Evolutionary conservation across 2,797 vertebrate genomes (phyloP).

Genomic region (Rhodeus uyekii): DNA sequence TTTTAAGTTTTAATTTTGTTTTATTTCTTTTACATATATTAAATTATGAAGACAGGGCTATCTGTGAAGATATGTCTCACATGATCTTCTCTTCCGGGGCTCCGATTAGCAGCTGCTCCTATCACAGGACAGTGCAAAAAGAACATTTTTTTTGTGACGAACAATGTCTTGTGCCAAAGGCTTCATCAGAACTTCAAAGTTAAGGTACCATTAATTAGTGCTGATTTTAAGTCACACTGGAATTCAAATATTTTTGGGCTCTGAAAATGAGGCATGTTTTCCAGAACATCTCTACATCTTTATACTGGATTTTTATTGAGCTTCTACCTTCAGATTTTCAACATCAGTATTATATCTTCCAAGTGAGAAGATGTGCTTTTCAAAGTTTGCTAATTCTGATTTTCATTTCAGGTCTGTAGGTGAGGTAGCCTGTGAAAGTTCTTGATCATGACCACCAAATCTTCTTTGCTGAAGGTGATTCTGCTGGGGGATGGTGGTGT

Average conservation of each 20-base stretch:
- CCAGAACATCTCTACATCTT: neutral
- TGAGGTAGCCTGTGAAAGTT: neutral
- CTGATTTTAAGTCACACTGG: neutral
- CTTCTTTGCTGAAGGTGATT: slow-evolving; percentile 93
- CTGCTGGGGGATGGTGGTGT: slow-evolving; percentile 95
- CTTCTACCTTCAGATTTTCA: neutral
- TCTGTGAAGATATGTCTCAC: slow-evolving; percentile 2
- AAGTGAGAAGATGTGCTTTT: too few relatives aligned
- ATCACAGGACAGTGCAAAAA: neutral
- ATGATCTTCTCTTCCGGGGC: neutral
- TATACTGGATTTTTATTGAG: neutral
- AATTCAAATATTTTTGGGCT: neutral
- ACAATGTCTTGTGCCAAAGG: neutral
- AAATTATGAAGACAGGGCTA: neutral
- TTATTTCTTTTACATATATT: neutral
- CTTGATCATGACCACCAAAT: slow-evolving; percentile 83
- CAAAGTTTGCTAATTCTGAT: neutral
- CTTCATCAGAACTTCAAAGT: neutral
- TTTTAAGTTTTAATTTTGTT: neutral
- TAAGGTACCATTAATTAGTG: neutral
- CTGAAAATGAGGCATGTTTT: neutral
- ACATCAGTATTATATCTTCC: neutral
- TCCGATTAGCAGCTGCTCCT: slow-evolving; percentile 19
- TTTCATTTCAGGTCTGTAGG: slow-evolving; percentile 15
- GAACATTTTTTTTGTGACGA: neutral